These are phyloP conservation scores for Agrilus mali DNA, from an alignment of 2,888 invertebrate genomes.

Conservation along the genomic window DNA sequence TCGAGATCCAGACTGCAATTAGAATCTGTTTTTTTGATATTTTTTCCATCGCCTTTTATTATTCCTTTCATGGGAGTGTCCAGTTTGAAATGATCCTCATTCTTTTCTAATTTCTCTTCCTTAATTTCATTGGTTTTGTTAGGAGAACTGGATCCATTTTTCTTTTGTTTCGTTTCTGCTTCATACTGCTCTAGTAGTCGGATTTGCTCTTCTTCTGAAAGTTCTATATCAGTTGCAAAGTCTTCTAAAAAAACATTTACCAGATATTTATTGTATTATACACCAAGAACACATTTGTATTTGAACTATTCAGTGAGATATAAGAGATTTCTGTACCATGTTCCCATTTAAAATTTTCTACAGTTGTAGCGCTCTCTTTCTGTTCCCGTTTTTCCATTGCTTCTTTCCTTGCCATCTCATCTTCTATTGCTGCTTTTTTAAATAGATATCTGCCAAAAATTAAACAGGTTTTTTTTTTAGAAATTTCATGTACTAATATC, in stretches of 20 bases:
- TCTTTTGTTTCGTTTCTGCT: conserved; percentile 37
- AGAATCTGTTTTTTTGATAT: conserved; percentile 21
- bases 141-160: conserved; percentile 3
- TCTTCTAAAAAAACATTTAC: conserved; percentile 39
- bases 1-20: conserved; percentile 23
- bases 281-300: conserved; percentile 1
- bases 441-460: conserved; percentile 50
- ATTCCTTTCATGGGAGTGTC: conserved; percentile 9
- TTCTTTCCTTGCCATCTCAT: conserved; percentile 56
- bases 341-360: conserved; percentile 35
- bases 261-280: not conserved
- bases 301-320: too few species aligned
- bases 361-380: conserved; percentile 36
- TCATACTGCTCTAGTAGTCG: conserved; percentile 56
- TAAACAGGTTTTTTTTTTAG: not conserved
- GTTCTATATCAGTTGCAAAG: conserved; percentile 50
- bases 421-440: conserved; percentile 64
- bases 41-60: conserved; percentile 5
- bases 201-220: conserved; percentile 59
- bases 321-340: conserved; percentile 27
- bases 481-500: too few species aligned
- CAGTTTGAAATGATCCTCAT: conserved; percentile 10
- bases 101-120: conserved; percentile 3
- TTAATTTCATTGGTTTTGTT: conserved; percentile 9
- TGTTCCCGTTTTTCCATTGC: conserved; percentile 39